These are phyloP conservation scores for Bursaphelenchus okinawaensis DNA, from an alignment of 2,888 invertebrate genomes.

Conservation along the genomic window DNA sequence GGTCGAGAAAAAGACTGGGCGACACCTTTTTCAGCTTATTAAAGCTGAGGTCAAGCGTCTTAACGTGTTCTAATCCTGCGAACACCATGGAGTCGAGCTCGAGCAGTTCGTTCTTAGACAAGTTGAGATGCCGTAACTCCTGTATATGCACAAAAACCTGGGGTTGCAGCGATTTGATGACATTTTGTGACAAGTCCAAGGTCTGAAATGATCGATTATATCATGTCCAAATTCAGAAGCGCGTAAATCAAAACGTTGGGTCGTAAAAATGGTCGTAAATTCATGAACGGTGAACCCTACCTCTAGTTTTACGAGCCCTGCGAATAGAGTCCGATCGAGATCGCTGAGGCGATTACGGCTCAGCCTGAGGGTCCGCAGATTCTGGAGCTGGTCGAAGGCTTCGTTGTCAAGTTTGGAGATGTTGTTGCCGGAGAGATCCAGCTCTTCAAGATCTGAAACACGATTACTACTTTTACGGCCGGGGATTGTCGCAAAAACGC, in stretches of 20 bases:
- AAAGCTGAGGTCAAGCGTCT: conserved; percentile 13
- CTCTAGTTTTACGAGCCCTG: conserved; percentile 1
- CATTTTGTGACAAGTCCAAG: conserved; percentile 16
- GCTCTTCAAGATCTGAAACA: conserved; percentile 7
- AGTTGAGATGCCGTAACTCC: conserved; percentile 8
- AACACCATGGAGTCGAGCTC: conserved; percentile 11
- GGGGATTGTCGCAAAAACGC: too few relatives aligned
- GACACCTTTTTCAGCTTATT: conserved; percentile 12
- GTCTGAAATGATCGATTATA: conserved; percentile 16
- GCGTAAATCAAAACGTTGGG: conserved; percentile 3
- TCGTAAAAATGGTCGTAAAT: not conserved
- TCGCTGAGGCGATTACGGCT: conserved; percentile 7
- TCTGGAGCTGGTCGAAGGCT: conserved; percentile 14
- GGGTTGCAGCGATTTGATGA: conserved; percentile 11
- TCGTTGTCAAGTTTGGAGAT: conserved; percentile 16
- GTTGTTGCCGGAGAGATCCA: conserved; percentile 15
- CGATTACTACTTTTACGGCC: not conserved
- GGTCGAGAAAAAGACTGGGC: conserved; percentile 7
- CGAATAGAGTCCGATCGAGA: conserved; percentile 2
- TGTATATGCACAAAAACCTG: conserved; percentile 16
- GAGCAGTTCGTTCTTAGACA: conserved; percentile 12
- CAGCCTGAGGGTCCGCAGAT: conserved; percentile 7
- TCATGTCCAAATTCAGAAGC: conserved; percentile 8
- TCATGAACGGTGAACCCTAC: not conserved
- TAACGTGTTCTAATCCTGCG: conserved; percentile 7